Percentiles rank a stretch among this genome's conserved stretches.
These are phyloP conservation scores for Ara ararauna DNA, from an alignment of 2,797 vertebrate genomes.

Conservation along the genomic window DNA sequence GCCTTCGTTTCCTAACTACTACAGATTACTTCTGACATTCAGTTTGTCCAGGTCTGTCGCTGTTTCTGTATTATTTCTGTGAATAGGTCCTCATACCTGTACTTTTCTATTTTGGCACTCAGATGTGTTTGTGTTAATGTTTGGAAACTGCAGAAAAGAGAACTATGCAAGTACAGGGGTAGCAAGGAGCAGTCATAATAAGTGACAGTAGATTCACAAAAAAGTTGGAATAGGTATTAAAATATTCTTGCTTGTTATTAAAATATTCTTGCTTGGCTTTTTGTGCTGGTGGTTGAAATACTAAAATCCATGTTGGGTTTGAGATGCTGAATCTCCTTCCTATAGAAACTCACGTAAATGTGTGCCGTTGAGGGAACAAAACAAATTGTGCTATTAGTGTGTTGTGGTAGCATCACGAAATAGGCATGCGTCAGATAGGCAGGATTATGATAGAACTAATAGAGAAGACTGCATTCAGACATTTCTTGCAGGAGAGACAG, in stretches of 20 bases:
- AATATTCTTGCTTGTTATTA: not conserved
- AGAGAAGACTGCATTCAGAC: not conserved
- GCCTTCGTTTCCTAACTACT: not conserved
- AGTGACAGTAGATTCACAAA: not conserved
- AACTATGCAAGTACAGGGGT: not conserved
- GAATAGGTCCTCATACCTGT: not conserved
- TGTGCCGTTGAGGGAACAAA: not conserved
- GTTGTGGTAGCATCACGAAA: not conserved
- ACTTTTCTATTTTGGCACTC: not conserved
- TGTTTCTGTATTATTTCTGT: not conserved
- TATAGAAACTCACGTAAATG: not conserved
- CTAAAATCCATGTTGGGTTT: not conserved
- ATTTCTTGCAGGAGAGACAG: not conserved
- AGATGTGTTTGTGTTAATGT: fast-evolving
- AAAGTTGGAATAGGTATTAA: not conserved
- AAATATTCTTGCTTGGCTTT: not conserved
- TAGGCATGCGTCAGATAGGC: not conserved
- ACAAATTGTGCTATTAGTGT: not conserved
- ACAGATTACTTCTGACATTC: not conserved
- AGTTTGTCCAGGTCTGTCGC: not conserved
- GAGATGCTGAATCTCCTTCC: not conserved
- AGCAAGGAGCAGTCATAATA: not conserved
- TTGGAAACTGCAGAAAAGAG: not conserved
- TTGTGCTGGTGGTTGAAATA: not conserved
- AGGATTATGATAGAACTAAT: not conserved